phyloP scores from a whole-genome alignment of 2,797 vertebrate species.

The Semaprochilodus insignis region DNA sequence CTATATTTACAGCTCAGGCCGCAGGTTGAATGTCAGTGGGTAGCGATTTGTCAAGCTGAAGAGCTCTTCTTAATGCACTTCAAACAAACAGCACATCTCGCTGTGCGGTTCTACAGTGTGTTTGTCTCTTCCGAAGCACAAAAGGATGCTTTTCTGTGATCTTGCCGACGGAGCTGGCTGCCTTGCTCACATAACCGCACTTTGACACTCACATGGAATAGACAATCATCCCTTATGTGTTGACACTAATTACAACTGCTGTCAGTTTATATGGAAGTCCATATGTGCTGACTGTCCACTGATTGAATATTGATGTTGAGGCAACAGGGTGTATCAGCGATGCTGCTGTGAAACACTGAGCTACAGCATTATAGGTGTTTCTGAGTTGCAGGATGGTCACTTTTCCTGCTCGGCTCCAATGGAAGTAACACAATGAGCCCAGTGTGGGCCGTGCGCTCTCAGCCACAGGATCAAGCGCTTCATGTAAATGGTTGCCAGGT shows the following conservation, averaged over 20 bases:
- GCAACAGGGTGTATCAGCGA: background rate
- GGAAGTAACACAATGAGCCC: conserved; percentile 61
- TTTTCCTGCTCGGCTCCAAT: conserved; percentile 46
- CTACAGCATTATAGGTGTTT: conserved; percentile 3
- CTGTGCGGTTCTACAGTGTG: background rate
- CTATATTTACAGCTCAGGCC: background rate
- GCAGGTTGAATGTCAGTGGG: background rate
- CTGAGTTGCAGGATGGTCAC: conserved; percentile 20
- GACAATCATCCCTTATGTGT: background rate
- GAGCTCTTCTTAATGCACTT: conserved; percentile 20
- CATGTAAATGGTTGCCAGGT: conserved; percentile 79
- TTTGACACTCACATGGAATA: conserved; percentile 4
- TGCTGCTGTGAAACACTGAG: conserved; percentile 24
- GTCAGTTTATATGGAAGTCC: no score
- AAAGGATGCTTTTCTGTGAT: conserved; percentile 30
- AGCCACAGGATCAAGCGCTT: conserved; percentile 66
- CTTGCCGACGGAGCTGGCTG: background rate
- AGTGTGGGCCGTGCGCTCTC: conserved; percentile 61
- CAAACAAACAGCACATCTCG: conserved; percentile 24
- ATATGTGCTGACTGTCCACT: background rate
- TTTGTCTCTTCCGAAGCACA: conserved; percentile 18
- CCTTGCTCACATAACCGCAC: background rate
- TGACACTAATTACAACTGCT: background rate
- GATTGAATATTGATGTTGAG: background rate
- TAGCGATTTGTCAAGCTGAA: conserved; percentile 24